Conservation (phyloP, 2,797 vertebrate genomes). For the Molossus molossus region DNA sequence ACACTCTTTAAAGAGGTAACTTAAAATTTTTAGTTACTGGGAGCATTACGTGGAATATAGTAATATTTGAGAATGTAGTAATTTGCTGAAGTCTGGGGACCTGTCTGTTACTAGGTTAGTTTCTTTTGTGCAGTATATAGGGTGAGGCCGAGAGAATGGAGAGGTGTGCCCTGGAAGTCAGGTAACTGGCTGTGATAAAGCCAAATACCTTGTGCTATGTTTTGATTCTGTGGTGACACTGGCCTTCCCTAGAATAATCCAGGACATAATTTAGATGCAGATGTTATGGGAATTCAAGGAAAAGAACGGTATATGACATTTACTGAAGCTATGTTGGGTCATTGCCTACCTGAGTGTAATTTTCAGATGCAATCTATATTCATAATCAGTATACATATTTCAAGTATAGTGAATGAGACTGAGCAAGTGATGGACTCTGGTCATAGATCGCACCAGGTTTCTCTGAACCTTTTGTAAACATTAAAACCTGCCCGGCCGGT, state of each 20-base stretch:
- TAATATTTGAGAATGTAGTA: neutral
- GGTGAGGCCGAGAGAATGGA: neutral
- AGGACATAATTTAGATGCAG: neutral
- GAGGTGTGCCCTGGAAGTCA: neutral
- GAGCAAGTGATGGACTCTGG: constrained; percentile 1
- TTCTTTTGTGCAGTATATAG: neutral
- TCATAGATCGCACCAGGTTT: neutral
- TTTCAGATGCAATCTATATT: neutral
- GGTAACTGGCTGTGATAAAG: neutral
- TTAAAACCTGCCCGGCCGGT: neutral
- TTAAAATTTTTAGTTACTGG: neutral
- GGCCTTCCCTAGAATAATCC: constrained; percentile 17
- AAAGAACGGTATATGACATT: neutral
- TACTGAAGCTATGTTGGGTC: neutral
- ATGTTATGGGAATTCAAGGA: constrained; percentile 48
- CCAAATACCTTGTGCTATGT: neutral
- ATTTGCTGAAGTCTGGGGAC: neutral
- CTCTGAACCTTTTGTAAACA: constrained; percentile 47
- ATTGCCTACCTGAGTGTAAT: neutral
- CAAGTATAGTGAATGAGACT: neutral
- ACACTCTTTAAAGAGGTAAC: neutral
- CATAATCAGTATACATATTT: neutral
- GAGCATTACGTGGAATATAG: neutral
- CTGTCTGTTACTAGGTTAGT: neutral
- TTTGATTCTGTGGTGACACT: neutral